Evolutionary conservation across 2,113 vertebrate species (phyloP), one percentile per base, ranked within the genome.

Genomic region (Dipodomys spectabilis): DNA sequence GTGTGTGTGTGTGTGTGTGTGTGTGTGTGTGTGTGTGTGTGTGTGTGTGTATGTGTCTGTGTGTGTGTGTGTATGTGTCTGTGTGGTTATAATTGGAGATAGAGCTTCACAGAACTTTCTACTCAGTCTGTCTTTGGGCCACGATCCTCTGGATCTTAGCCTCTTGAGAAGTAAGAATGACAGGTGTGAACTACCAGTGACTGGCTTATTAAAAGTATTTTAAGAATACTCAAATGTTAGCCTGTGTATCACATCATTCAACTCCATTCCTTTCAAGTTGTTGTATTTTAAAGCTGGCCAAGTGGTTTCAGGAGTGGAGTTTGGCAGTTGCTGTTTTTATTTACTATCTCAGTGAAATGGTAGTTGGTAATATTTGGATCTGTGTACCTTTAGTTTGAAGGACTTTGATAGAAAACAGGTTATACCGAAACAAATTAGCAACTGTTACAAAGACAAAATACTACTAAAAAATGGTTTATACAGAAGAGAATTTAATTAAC

Each of bases 331-430:
- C 6, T 30, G 5, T 30, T 82, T 86, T 86, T 28, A 72, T 45
- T 92, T 44, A 49, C 32, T 45, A 64, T 80, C 7, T 1, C 6
- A 67, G 18, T 86, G 39, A 67, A 62, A 81, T 23, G 10, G 44
- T 30, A 45, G 16, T 81, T 86, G 91, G 9, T 22, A 44, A 73
- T 71, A 2, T 72, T 84, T 77, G 4, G 9, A 32, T 28, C 25
- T 68, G 23, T 72, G 23, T 3, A 84, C 64, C 22, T 82, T 39
- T 19, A 65, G 15, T 65, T 72, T 80, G 68, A 89, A 91, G 0
- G 73, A 88, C 82, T 87, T 35, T 89, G 62, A 39, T 67, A 75
- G 27, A 92, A 94, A 94, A 88, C 35, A 74, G 5, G 1, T 75
- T 72, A 57, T 57, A 65, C 15, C 77, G 74, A 62, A 87, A 45